Percentiles rank a stretch among this genome's conserved stretches.
These are phyloP conservation scores for Hyles vespertilio DNA, from an alignment of 1,140 invertebrate genomes.

Conservation along the genomic window DNA sequence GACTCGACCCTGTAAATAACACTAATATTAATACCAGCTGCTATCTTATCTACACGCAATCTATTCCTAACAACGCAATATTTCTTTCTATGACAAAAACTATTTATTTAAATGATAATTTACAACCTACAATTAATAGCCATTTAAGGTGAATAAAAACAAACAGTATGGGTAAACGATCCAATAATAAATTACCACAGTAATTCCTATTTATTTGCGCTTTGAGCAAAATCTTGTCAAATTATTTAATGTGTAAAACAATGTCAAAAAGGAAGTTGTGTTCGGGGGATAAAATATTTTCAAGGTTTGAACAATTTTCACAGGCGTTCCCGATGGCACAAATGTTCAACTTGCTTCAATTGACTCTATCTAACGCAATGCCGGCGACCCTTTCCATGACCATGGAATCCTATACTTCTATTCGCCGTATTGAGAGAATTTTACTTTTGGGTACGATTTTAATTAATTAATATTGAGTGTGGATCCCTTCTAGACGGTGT, in stretches of 20 bases:
- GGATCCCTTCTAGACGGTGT: too few relatives aligned
- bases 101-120: too few relatives aligned
- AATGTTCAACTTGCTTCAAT: slow-evolving; percentile 70
- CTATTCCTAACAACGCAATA: not conserved
- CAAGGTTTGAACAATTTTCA: slow-evolving; percentile 31
- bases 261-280: too few relatives aligned
- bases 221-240: not conserved
- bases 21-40: not conserved
- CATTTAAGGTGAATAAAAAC: not conserved
- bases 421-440: slow-evolving; percentile 50
- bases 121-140: too few relatives aligned
- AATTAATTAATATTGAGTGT: slow-evolving; percentile 18
- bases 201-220: too few relatives aligned
- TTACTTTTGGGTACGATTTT: slow-evolving; percentile 60
- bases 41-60: not conserved
- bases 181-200: not conserved
- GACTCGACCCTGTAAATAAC: slow-evolving; percentile 33
- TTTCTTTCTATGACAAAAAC: too few relatives aligned
- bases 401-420: slow-evolving; percentile 53
- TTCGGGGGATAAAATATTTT: not conserved
- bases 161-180: not conserved
- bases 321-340: slow-evolving; percentile 71
- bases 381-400: slow-evolving; percentile 80
- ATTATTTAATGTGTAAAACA: not conserved
- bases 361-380: slow-evolving; percentile 79